Conservation (phyloP, 1,140 invertebrate species). For the Halictus rubicundus region DNA sequence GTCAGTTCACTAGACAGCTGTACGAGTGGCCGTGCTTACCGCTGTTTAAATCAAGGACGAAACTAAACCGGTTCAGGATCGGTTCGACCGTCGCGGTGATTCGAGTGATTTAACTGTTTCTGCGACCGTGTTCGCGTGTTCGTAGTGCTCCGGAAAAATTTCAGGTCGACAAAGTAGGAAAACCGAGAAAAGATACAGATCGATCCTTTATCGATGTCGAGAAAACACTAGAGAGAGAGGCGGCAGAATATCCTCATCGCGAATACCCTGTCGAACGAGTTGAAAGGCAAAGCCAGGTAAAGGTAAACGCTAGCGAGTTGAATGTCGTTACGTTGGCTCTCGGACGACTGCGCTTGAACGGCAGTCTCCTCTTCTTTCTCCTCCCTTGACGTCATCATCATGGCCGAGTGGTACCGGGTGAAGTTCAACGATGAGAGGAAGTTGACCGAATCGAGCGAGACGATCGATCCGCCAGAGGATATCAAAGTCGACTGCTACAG, state of each 20-base stretch:
- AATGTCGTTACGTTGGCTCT: not conserved
- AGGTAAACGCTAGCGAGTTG: not conserved
- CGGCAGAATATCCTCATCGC: no score
- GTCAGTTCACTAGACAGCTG: constrained; percentile 75
- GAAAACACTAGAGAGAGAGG: no score
- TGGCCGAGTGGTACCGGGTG: constrained; percentile 71
- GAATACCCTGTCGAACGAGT: no score
- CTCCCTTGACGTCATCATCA: constrained; percentile 35
- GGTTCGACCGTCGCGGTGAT: constrained; percentile 16
- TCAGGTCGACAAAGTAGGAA: not conserved
- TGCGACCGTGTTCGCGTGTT: constrained; percentile 15
- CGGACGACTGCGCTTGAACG: constrained; percentile 2
- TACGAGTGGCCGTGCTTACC: constrained; percentile 77
- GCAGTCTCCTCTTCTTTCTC: not conserved
- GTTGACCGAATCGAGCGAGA: constrained; percentile 33
- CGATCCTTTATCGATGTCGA: no score
- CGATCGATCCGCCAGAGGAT: not conserved
- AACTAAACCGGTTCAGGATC: constrained; percentile 69
- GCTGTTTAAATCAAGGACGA: constrained; percentile 78
- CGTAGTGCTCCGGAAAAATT: not conserved
- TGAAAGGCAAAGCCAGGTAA: no score
- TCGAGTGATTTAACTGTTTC: constrained; percentile 19
- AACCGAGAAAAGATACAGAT: no score
- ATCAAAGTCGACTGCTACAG: not conserved
- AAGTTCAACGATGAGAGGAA: constrained; percentile 70